These are phyloP conservation scores for Schizaphis graminum DNA, from an alignment of 2,888 invertebrate genomes.

Conservation along the genomic window DNA sequence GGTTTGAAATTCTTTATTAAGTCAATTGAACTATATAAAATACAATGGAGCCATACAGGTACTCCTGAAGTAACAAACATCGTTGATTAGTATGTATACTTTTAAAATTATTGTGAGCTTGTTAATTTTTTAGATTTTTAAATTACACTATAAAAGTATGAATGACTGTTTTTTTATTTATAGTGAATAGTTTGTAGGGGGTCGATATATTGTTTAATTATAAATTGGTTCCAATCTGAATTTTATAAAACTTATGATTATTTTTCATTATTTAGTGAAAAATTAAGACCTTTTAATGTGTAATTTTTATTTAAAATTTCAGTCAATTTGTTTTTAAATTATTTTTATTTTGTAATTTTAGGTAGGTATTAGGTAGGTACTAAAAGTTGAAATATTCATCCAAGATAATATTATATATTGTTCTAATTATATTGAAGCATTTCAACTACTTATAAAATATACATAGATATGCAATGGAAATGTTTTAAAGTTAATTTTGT, in stretches of 20 bases:
- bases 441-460: background rate
- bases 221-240: background rate
- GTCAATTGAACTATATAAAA: background rate
- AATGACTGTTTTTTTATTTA: background rate
- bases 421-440: background rate
- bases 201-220: background rate
- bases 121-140: background rate
- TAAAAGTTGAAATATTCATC: background rate
- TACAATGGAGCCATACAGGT: background rate
- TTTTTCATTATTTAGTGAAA: background rate
- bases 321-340: background rate
- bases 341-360: background rate
- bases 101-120: background rate
- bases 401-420: background rate
- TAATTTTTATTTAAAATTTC: background rate
- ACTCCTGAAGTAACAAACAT: background rate
- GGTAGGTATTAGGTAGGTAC: background rate
- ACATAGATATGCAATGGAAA: background rate
- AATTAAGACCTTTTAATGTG: background rate
- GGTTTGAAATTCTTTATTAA: background rate
- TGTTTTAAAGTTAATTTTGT: slow-evolving; percentile 17
- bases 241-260: background rate
- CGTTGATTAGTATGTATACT: background rate
- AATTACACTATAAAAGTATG: background rate
- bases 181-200: background rate